These are phyloP conservation scores for Pseudorhombus dupliciocellatus DNA, from an alignment of 2,113 vertebrate genomes.

Conservation along the genomic window DNA sequence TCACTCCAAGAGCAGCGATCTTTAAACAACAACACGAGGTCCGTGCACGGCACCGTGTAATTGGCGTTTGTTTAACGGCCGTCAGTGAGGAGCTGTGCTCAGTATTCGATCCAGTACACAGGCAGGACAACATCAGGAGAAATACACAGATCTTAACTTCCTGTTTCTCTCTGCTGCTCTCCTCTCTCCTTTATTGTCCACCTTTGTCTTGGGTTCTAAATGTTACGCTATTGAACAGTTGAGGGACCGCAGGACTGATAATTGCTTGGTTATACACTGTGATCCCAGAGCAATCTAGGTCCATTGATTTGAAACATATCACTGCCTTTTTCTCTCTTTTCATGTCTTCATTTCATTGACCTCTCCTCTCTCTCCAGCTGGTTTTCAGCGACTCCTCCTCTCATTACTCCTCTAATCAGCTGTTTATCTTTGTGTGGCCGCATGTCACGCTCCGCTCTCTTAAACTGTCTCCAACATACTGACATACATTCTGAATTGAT, in stretches of 20 bases:
- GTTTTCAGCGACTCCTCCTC: not conserved
- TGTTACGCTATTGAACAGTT: not conserved
- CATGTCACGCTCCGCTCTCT: slow-evolving; percentile 1
- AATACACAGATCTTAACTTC: not conserved
- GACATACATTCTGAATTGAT: slow-evolving; percentile 74
- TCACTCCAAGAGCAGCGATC: not conserved
- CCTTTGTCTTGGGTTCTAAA: not conserved
- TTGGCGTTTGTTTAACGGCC: not conserved
- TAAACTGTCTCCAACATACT: slow-evolving; percentile 54
- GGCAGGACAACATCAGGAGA: not conserved
- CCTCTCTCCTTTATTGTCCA: not conserved
- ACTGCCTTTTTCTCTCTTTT: not conserved
- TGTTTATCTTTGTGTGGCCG: not conserved
- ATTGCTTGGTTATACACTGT: slow-evolving; percentile 12
- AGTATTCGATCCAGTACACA: not conserved
- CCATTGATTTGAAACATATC: not conserved
- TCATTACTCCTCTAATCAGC: slow-evolving; percentile 10
- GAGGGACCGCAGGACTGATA: not conserved
- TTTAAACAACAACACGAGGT: not conserved
- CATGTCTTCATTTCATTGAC: not conserved
- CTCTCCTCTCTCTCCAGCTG: not conserved
- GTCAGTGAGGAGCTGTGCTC: not conserved
- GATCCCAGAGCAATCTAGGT: slow-evolving; percentile 11
- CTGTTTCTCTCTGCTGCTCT: not conserved
- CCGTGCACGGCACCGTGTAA: not conserved